Percentiles rank a stretch among this genome's conserved stretches.
These are phyloP conservation scores for Dichetophora obliterata DNA, from an alignment of 2,888 invertebrate species.

Conservation along the genomic window DNA sequence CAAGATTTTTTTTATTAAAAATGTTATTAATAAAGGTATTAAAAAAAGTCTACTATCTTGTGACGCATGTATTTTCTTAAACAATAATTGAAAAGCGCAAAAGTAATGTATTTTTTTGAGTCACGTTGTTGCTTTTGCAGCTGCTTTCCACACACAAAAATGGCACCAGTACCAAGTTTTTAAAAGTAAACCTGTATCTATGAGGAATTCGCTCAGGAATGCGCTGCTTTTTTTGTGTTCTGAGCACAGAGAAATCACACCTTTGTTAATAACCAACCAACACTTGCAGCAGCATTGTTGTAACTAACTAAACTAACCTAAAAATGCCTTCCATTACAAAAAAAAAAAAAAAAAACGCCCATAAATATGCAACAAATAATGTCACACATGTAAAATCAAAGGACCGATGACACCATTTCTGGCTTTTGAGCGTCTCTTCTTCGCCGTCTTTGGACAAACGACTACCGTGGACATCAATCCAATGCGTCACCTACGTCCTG, in stretches of 20 bases:
- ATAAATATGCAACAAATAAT: conserved; percentile 25
- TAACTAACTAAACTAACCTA: not conserved
- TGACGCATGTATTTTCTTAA: conserved; percentile 18
- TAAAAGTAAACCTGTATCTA: conserved; percentile 12
- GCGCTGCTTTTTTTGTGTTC: conserved; percentile 56
- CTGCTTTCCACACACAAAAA: conserved; percentile 58
- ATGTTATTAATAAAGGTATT: too few relatives aligned
- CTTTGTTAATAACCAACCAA: conserved; percentile 11
- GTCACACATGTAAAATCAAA: conserved; percentile 48
- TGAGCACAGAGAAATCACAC: conserved; percentile 17
- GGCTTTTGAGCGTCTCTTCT: conserved; percentile 97
- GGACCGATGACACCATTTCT: conserved; percentile 85
- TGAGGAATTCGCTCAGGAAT: conserved; percentile 32
- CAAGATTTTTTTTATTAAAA: too few relatives aligned
- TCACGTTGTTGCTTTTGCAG: conserved; percentile 57
- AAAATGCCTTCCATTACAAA: conserved; percentile 10
- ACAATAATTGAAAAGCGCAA: not conserved
- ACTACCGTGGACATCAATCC: conserved; percentile 87
- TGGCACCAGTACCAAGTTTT: conserved; percentile 44
- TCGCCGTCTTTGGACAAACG: conserved; percentile 96
- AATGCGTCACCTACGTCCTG: conserved; percentile 78
- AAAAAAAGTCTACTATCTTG: not conserved
- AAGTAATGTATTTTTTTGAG: not conserved
- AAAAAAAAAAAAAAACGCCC: not conserved
- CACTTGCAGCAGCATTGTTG: conserved; percentile 20